Evolutionary conservation across 2,113 vertebrate species (phyloP).

Genomic region (Megalops atlanticus): DNA sequence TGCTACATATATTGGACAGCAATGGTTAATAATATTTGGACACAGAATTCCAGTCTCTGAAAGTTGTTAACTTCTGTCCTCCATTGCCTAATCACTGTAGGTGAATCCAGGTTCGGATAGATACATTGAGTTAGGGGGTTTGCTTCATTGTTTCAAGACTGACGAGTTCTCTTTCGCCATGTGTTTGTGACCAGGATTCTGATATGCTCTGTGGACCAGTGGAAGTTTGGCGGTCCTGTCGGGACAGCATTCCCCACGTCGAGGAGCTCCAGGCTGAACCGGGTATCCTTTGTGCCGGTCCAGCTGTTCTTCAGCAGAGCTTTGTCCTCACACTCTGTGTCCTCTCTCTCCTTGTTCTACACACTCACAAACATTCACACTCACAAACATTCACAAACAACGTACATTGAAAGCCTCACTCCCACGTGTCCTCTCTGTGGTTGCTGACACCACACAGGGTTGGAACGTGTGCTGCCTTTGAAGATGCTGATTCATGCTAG

Average conservation of each 20-base stretch:
- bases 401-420: too few relatives aligned
- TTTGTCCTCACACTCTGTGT: neutral
- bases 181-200: constrained; percentile 69
- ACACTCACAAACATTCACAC: neutral
- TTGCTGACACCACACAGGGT: neutral
- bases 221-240: constrained; percentile 67
- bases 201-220: constrained; percentile 77
- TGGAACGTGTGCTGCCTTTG: neutral
- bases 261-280: constrained; percentile 68
- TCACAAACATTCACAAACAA: too few relatives aligned
- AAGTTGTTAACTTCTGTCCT: too few relatives aligned
- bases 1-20: too few relatives aligned
- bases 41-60: too few relatives aligned
- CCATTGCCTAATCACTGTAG: too few relatives aligned
- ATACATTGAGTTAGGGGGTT: constrained; percentile 8
- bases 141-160: constrained; percentile 7
- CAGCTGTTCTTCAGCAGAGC: neutral
- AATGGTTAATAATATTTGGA: too few relatives aligned
- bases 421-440: too few relatives aligned
- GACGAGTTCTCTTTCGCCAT: constrained; percentile 29
- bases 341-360: neutral
- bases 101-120: too few relatives aligned
- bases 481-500: neutral
- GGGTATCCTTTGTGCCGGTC: constrained; percentile 73
- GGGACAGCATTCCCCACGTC: constrained; percentile 65